Evolutionary conservation across 1,140 invertebrate species (phyloP), one percentile per base, ranked within the genome.

Genomic region (Brachionus rotundiformis): DNA sequence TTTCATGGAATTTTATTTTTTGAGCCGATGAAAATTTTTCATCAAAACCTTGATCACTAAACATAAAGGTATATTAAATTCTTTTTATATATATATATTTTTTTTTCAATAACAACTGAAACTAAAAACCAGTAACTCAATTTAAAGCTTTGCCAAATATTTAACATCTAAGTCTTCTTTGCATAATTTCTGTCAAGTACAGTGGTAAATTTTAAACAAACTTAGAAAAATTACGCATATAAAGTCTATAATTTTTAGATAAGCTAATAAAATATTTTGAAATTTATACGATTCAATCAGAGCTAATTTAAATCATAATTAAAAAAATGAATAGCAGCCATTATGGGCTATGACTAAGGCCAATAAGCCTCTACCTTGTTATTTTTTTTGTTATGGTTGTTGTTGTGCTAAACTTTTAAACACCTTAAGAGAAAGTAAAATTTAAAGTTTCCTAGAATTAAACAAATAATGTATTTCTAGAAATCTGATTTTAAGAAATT

Each of bases 161-260:
- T 63, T 63, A 63, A 63, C 25, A 63, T 29, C 29, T 29, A 63
- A 63, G 29, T 29, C 25, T 29, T 33, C 25, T 23, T 23, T 29
- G 25, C 29, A 63, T 63, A 63, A 63, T 63, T 63, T 63, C 23
- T 63, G 61, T 63, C 61, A 63, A 63, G 61, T 63, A 63, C 29
- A 63, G 25, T 63, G 25, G 61, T n/a, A 29, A 63, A 31, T 63
- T 29, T 63, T 63, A 29, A 63, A 63, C 61, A 63, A 63, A 63
- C 47, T 54, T 54, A 19, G 47, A 54, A 54, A 8, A 54, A 54
- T 54, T 54, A 54, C 47, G 47, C 47, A 54, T 54, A 54, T 54
- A 54, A n/a, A 54, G 47, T 5, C 47, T 19, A 19, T 54, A 19
- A n/a, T 19, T 54, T 54, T 19, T 19, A 54, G 47, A 54, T 54